Conservation (phyloP, 2,797 vertebrate species). For the Muraenolepis orangiensis region DNA sequence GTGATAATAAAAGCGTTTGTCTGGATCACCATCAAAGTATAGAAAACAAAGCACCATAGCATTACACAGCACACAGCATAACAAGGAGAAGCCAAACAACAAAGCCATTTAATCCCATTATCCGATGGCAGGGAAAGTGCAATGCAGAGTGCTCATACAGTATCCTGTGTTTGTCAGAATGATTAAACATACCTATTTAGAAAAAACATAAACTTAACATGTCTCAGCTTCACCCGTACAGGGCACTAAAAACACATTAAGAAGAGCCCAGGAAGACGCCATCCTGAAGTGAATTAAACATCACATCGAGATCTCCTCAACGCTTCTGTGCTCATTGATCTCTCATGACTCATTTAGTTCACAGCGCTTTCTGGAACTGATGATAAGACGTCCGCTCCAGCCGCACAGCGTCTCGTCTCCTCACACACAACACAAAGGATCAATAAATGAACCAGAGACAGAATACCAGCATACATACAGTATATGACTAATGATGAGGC, state of each 20-base stretch:
- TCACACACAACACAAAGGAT: conserved; percentile 37
- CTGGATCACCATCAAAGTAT: not conserved
- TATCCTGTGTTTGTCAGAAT: not conserved
- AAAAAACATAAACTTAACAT: not conserved
- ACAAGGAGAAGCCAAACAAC: not conserved
- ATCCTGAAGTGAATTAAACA: not conserved
- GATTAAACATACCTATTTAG: not conserved
- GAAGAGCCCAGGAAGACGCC: not conserved
- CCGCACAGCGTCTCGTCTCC: no score
- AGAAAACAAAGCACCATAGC: not conserved
- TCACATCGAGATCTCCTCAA: not conserved
- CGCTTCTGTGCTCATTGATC: not conserved
- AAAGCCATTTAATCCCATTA: not conserved
- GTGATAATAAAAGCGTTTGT: not conserved
- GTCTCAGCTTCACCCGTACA: not conserved
- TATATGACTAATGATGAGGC: conserved; percentile 86
- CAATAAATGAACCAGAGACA: conserved; percentile 64
- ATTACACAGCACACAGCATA: not conserved
- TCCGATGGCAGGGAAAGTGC: not conserved
- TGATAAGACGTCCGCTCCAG: conserved; percentile 21
- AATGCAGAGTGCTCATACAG: not conserved
- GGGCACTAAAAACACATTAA: not conserved
- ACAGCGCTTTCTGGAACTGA: conserved; percentile 1
- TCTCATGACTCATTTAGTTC: not conserved
- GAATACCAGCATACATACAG: conserved; percentile 80